Conservation (phyloP, 1,140 invertebrate genomes). For the Aphaenogaster ashmeadi region DNA sequence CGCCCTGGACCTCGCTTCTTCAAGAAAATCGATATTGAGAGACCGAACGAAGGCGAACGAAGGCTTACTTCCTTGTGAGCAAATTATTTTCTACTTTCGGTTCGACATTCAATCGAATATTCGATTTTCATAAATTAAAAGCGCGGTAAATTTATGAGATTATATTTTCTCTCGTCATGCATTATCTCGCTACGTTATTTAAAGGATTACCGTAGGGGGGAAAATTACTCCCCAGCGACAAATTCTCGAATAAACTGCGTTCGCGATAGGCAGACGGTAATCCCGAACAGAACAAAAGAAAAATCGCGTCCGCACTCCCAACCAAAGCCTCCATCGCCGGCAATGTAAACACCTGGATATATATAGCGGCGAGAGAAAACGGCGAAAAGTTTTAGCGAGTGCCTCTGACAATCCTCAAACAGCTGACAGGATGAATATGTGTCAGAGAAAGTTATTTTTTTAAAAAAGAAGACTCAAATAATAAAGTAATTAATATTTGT, state of each 20-base stretch:
- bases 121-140: neutral
- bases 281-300: constrained; percentile 66
- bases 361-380: constrained; percentile 72
- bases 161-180: neutral
- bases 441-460: constrained; percentile 31
- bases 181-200: constrained; percentile 12
- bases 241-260: constrained; percentile 9
- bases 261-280: constrained; percentile 48
- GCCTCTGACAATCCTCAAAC: constrained; percentile 71
- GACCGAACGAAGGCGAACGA: neutral
- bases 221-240: constrained; percentile 62
- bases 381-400: constrained; percentile 74
- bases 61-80: too few relatives aligned
- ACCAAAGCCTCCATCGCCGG: constrained; percentile 70
- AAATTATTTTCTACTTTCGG: too few relatives aligned
- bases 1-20: neutral
- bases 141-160: constrained; percentile 8
- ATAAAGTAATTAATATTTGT: neutral
- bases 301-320: constrained; percentile 67
- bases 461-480: constrained; percentile 4
- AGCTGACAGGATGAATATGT: constrained; percentile 54
- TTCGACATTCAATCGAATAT: too few relatives aligned
- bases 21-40: neutral
- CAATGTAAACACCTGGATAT: constrained; percentile 74
- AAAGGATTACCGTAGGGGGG: neutral